Base-by-base conservation (phyloP, 2,888 invertebrate species). In the Lapara coniferarum region DNA sequence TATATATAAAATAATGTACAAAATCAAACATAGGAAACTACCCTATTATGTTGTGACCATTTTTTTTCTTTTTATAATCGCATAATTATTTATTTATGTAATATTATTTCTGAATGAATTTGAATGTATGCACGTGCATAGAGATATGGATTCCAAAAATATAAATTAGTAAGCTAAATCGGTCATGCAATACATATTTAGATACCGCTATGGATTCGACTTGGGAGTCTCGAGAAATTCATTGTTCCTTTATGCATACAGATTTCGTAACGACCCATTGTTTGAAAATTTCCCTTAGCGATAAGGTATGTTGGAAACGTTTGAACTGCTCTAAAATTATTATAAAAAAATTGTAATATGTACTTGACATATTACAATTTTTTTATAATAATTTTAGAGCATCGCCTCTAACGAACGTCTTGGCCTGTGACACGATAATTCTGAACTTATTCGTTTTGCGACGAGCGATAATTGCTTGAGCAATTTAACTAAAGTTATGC, bases 391-490 rank as follows among this genome's bases (percentile, higher is more conserved):
- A 25, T 25, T 25, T 25, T 25, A 25, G 25, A 2, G 25, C 2
- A 25, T n/a, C n/a, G 25, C 2, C 2, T 25, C 25, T 2, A 25
- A 25, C 25, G 25, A n/a, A n/a, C n/a, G n/a, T n/a, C n/a, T n/a
- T 76, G 74, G 72, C 74, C 75, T 73, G 72, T 73, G 71, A 75
- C 13, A 70, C 66, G 67, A 72, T 69, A 72, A 71, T 57, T 70
- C 46, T 66, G 68, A 10, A 12, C 16, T 12, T 63, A 12, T 13
- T 19, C 46, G 46, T 46, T 8, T n/a, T 49, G 49, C 19, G 57
- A 7, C 3, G 12, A 19, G 13, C 46, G 10, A 59, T 12, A n/a
- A 12, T 12, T 14, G 10, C 8, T 30, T n/a, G 30, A 59, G 7
- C 44, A 44, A 37, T 13, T 6, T 25, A 37, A n/a, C 25, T 19